Conservation (phyloP, 37 sponge, comb jelly and placozoan species). For the Chondrosia reniformis region DNA sequence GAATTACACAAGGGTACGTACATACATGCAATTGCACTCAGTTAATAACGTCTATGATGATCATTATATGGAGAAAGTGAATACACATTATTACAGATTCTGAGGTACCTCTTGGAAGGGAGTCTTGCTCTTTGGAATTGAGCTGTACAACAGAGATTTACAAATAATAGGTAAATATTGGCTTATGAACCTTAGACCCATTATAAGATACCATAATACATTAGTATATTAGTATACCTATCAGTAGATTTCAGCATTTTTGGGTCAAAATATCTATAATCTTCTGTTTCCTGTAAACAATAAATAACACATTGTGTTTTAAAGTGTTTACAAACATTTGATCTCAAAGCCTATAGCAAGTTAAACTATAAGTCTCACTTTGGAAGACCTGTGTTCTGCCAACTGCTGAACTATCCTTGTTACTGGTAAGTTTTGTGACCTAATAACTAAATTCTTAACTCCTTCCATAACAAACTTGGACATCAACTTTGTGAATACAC, state of each 20-base stretch:
- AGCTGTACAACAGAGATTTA: background rate
- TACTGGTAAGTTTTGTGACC: too few relatives aligned
- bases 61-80: too few relatives aligned
- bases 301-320: too few relatives aligned
- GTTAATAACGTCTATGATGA: too few relatives aligned
- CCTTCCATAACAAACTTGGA: too few relatives aligned
- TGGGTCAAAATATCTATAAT: constrained; percentile 91
- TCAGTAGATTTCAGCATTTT: constrained; percentile 72
- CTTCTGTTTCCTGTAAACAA: constrained; percentile 70
- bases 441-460: too few relatives aligned
- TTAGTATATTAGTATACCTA: constrained; percentile 25
- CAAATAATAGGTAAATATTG: background rate
- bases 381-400: constrained; percentile 71
- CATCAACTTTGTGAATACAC: too few relatives aligned
- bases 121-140: background rate
- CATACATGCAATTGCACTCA: too few relatives aligned
- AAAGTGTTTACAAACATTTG: background rate
- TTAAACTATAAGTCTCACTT: constrained; percentile 31
- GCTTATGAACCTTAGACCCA: background rate
- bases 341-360: background rate
- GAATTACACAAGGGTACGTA: too few relatives aligned
- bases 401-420: constrained; percentile 89
- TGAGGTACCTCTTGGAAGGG: background rate
- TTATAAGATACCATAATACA: background rate
- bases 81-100: background rate